Conservation (phyloP, 2,888 invertebrate species). For the Balanococcus diminutus region DNA sequence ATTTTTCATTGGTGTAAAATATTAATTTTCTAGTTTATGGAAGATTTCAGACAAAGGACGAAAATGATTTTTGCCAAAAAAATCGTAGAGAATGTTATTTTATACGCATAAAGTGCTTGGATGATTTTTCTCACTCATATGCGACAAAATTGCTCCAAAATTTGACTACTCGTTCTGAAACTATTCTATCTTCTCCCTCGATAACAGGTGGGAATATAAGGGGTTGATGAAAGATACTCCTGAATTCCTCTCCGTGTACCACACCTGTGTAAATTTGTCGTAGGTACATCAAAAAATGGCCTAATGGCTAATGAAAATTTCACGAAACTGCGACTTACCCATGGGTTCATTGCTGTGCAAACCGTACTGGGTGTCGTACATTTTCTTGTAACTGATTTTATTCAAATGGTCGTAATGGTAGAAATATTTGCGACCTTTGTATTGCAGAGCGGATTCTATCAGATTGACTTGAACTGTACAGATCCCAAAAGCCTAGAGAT, state of each 20-base stretch:
- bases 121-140: slow-evolving; percentile 49
- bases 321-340: slow-evolving; percentile 31
- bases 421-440: background rate
- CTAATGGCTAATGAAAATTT: too few species aligned
- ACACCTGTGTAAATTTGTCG: background rate
- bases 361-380: background rate
- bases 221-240: slow-evolving; percentile 49
- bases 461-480: background rate
- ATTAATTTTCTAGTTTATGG: too few species aligned
- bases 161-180: slow-evolving; percentile 37
- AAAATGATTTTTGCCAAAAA: too few species aligned
- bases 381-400: background rate
- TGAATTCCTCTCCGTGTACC: slow-evolving; percentile 55
- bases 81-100: too few species aligned
- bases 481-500: slow-evolving; percentile 31
- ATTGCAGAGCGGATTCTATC: slow-evolving; percentile 14
- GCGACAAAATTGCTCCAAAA: slow-evolving; percentile 43
- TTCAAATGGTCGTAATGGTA: slow-evolving; percentile 44
- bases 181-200: slow-evolving; percentile 33
- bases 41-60: too few species aligned
- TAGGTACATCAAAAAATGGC: background rate
- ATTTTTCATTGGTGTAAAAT: too few species aligned
- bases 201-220: background rate
- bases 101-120: too few species aligned
- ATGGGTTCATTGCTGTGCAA: background rate